These are phyloP conservation scores for Anthoscopus minutus DNA, from an alignment of 2,113 vertebrate species.

Conservation along the genomic window DNA sequence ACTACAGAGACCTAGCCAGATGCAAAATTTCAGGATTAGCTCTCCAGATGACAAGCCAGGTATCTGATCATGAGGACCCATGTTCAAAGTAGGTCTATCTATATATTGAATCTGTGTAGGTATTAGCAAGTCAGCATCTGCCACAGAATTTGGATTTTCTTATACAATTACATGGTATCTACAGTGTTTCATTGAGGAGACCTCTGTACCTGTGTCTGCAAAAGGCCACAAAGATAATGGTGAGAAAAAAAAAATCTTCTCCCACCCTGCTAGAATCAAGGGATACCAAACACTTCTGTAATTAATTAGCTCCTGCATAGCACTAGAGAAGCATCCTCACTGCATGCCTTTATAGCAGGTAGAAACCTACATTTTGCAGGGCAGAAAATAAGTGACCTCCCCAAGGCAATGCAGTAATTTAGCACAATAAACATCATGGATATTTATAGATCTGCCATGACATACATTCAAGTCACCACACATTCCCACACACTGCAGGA, in stretches of 20 bases:
- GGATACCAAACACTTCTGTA: neutral
- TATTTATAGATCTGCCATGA: neutral
- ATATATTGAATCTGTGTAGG: neutral
- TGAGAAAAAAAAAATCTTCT: neutral
- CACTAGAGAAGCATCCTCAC: neutral
- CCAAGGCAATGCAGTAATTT: neutral
- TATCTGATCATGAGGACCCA: neutral
- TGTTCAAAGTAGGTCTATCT: neutral
- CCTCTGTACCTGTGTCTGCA: neutral
- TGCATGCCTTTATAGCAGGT: neutral
- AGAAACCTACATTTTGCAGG: neutral
- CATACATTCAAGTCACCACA: neutral
- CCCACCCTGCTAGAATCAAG: neutral
- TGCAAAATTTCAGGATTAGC: neutral
- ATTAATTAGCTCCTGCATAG: neutral
- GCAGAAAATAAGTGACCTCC: neutral
- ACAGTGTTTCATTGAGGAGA: neutral
- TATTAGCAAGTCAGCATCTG: neutral
- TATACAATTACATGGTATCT: neutral
- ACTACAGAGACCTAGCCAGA: neutral
- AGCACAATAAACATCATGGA: neutral
- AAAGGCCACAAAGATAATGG: neutral
- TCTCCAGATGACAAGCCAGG: neutral
- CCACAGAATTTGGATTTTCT: neutral
- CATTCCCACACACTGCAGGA: neutral